phyloP scores from a whole-genome alignment of 1,140 invertebrate genomes.

The Campodea augens region DNA sequence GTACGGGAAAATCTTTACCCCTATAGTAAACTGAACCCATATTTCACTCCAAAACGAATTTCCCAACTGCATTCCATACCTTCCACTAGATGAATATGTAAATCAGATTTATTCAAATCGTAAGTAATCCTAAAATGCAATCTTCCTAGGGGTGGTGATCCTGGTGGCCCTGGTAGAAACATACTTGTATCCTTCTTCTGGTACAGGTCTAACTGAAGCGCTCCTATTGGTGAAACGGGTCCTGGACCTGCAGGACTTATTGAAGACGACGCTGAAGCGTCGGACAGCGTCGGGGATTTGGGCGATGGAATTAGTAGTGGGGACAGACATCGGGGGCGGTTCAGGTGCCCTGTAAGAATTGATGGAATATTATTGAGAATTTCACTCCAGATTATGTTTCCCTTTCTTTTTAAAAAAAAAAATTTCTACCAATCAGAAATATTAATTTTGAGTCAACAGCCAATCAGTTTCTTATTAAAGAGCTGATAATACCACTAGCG shows the following conservation, averaged over 20 bases:
- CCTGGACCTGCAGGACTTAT: slow-evolving; percentile 13
- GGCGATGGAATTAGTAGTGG: slow-evolving; percentile 45
- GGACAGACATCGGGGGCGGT: slow-evolving; percentile 35
- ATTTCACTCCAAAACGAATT: too few relatives aligned
- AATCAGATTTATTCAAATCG: slow-evolving; percentile 70
- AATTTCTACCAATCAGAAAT: too few relatives aligned
- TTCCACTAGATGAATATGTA: slow-evolving; percentile 73
- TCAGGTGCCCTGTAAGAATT: slow-evolving; percentile 3
- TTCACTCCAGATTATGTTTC: too few relatives aligned
- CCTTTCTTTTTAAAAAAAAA: too few relatives aligned
- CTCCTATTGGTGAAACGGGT: slow-evolving; percentile 51
- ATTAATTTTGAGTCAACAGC: too few relatives aligned
- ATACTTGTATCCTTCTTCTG: slow-evolving; percentile 48
- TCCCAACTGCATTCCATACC: slow-evolving; percentile 31
- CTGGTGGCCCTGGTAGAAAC: slow-evolving; percentile 33
- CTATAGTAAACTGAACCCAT: too few relatives aligned
- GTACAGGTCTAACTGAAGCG: slow-evolving; percentile 69
- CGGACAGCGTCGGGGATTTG: slow-evolving; percentile 19
- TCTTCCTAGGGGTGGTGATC: slow-evolving; percentile 42
- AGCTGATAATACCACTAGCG: too few relatives aligned
- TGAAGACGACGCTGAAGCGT: slow-evolving; percentile 9
- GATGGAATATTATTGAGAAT: too few relatives aligned
- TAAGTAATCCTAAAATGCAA: slow-evolving; percentile 71
- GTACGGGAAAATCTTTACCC: not conserved
- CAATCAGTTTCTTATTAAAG: too few relatives aligned